phyloP scores from a whole-genome alignment of 2,113 vertebrate species.

The Eptesicus fuscus region DNA sequence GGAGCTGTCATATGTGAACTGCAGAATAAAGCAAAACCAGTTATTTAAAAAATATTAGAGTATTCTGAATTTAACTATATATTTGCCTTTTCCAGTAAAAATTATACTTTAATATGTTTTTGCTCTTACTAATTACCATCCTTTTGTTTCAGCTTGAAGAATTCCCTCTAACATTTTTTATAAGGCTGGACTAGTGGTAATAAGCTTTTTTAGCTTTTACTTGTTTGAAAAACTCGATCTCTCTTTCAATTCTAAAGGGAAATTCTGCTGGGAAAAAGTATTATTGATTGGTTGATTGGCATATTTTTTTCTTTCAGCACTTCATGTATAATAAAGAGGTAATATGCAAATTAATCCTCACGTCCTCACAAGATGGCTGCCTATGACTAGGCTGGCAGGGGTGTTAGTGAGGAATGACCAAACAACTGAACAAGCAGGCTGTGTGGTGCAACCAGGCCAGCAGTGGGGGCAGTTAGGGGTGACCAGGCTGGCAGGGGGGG shows the following conservation, averaged over 20 bases:
- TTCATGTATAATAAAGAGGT: background rate
- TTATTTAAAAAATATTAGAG: background rate
- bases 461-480: too few species aligned
- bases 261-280: background rate
- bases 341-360: too few species aligned
- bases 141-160: background rate
- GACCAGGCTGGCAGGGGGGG: too few species aligned
- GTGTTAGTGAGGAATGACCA: too few species aligned
- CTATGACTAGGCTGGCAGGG: too few species aligned
- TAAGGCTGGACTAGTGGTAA: background rate
- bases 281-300: background rate
- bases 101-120: background rate
- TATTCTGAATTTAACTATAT: background rate
- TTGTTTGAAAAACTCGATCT: background rate
- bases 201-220: background rate
- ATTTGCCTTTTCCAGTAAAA: background rate
- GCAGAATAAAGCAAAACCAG: constrained; percentile 26
- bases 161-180: background rate
- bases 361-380: too few species aligned
- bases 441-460: too few species aligned
- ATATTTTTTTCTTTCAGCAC: background rate
- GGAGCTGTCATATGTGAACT: background rate
- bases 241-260: background rate
- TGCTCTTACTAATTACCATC: background rate
- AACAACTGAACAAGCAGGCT: too few species aligned